Base-by-base conservation (phyloP, 2,888 invertebrate genomes). In the Anorthoa munda region DNA sequence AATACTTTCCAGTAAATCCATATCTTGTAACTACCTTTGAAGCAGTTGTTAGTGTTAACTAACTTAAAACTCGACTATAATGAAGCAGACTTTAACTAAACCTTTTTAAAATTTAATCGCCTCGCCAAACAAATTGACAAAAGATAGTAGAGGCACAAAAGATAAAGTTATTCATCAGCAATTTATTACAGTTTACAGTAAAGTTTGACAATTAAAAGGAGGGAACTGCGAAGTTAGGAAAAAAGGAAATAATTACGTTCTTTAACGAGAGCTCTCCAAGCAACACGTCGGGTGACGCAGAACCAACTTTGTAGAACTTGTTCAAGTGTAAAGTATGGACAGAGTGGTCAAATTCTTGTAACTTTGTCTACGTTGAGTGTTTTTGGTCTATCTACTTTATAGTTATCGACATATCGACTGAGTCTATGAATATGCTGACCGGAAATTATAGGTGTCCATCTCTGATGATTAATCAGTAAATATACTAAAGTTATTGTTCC, bases 171-270 rank as follows among this genome's bases (percentile, higher is more conserved):
- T 88, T 81, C 87, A 84, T 81, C 80, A 85, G 74, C 83, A 87
- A 90, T 91, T 91, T 88, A 89, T 91, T 90, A 90, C 91, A 90
- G 88, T 91, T 91, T 89, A 86, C 87, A 87, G 85, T 84, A 75
- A 94, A 95, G 94, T 95, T 95, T 84, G 91, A 93, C 94, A 95
- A 95, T 95, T 95, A 95, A 94, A 94, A 93, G 87, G 90, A 93
- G 89, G 93, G 88, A 89, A 93, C 93, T 93, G 93, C 92, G 91
- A 90, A 90, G 88, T 87, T 82, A 88, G 65, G 91, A 92, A 93
- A 92, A 92, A 92, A 82, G 89, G 89, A 93, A 94, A 94, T 92
- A 93, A 94, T 93, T 92, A 92, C 92, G 93, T 93, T 92, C 91
- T 90, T 91, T 94, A 95, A 94, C 92, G 94, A 94, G 90, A 92